These are phyloP conservation scores for Nasonia longicornis DNA, from an alignment of 1,140 invertebrate species.

Conservation along the genomic window DNA sequence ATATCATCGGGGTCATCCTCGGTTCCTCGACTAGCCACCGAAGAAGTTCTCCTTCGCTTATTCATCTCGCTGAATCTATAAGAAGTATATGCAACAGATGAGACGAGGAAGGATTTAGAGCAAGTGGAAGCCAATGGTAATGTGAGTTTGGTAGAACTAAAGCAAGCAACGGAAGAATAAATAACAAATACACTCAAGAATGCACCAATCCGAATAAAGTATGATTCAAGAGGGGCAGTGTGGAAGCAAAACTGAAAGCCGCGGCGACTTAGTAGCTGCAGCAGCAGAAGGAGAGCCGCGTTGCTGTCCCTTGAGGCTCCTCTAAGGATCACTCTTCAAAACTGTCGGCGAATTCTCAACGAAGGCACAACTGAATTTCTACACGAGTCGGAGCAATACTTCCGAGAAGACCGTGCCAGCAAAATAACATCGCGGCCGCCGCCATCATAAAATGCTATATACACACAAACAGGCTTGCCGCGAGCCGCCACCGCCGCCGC, in stretches of 20 bases:
- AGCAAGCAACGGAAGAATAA: conserved; percentile 21
- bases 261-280: neutral
- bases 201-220: conserved; percentile 33
- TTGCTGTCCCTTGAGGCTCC: neutral
- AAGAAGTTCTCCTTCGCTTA: conserved; percentile 77
- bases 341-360: conserved; percentile 14
- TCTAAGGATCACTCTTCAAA: neutral
- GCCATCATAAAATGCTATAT: conserved; percentile 44
- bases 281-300: neutral
- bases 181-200: conserved; percentile 40
- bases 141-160: conserved; percentile 3
- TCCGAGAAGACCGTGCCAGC: conserved; percentile 35
- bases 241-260: conserved; percentile 11
- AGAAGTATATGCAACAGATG: conserved; percentile 20
- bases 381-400: conserved; percentile 9
- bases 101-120: conserved; percentile 16
- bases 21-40: conserved; percentile 76
- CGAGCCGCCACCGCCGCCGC: neutral
- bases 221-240: conserved; percentile 14
- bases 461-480: conserved; percentile 7
- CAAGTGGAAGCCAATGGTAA: conserved; percentile 30
- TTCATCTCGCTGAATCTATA: conserved; percentile 67
- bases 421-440: conserved; percentile 42
- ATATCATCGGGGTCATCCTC: conserved; percentile 71
- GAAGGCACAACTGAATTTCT: conserved; percentile 20